Conservation (phyloP, 2,113 vertebrate species). For the Chaetops frenatus region DNA sequence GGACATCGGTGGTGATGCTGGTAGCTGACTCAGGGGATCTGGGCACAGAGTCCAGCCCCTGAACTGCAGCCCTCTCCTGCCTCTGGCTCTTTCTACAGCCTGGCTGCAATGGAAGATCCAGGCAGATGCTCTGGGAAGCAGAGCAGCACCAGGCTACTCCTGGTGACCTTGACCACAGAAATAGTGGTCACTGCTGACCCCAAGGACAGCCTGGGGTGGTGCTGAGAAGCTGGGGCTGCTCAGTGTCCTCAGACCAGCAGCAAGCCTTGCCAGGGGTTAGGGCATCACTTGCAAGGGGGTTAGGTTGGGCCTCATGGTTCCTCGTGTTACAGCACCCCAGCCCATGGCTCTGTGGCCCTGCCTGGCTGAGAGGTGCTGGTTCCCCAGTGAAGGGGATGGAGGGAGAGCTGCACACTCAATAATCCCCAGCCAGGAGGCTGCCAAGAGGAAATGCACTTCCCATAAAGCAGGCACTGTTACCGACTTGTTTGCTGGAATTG, state of each 20-base stretch:
- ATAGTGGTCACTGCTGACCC: neutral
- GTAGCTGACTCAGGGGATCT: neutral
- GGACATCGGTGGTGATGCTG: accelerated
- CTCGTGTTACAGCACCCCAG: accelerated
- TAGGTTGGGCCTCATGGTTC: accelerated
- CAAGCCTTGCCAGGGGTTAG: neutral
- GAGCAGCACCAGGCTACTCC: neutral
- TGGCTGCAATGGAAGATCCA: neutral
- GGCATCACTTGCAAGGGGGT: neutral
- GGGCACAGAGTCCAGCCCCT: accelerated
- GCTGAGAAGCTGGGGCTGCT: accelerated
- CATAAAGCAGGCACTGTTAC: neutral
- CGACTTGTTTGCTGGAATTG: slow-evolving; percentile 41
- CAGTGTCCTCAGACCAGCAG: neutral
- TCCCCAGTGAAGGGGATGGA: neutral
- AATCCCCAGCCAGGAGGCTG: neutral
- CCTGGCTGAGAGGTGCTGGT: neutral
- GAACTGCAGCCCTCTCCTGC: neutral
- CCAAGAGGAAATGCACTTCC: slow-evolving; percentile 55
- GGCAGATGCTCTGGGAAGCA: neutral
- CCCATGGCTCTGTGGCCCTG: accelerated
- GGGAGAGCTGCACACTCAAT: neutral
- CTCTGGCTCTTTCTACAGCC: accelerated
- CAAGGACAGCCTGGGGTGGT: neutral
- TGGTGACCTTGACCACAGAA: neutral